Base-by-base conservation (phyloP, 1,140 invertebrate genomes). In the Halotydeus destructor region DNA sequence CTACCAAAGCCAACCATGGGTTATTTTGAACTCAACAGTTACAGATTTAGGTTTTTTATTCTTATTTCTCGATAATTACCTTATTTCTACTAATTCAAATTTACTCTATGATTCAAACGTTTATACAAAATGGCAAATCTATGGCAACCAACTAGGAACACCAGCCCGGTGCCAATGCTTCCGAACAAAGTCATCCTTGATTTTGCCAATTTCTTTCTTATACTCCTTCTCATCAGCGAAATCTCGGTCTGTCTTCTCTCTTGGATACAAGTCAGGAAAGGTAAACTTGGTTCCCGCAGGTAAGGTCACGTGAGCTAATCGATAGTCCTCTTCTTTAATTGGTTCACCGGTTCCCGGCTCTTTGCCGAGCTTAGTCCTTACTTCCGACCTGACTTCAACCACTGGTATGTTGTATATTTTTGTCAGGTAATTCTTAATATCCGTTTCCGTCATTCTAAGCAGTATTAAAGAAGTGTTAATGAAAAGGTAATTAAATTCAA, bases 401-500 rank as follows among this genome's bases (percentile, higher is more conserved):
- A 81, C 72, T 3, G 69, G 66, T 1, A 94, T 60, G 47, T 83
- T 75, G 52, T 94, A 96, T 49, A 96, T 91, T 61, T 93, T 91
- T 57, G 88, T 75, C 41, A 96, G 61, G 62, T 96, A 94, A 63
- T 88, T 86, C 58, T 74, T 76, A 0, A 94, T 67, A 60, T 96
- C 88, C 47, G 65, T 53, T 60, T 68, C 74, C 11, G 79, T 88
- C 72, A 88, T 86, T 64, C 48, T 49, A 30, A 30, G 27, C 8
- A 9, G 8, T 30, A 14, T 30, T 30, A 9, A 9, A 14, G 27
- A 30, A 14, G 27, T 30, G 27, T 8, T 8, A 30, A 30, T 30
- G 14, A 30, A 30, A 30, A 30, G 14, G 6, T 6, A 23, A 14
- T 25, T 11, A 43, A 12, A 1, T 3, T 25, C 32, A 21, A 41